These are phyloP conservation scores for Drosophila glabriapex DNA, from an alignment of 2,888 invertebrate species.

Conservation along the genomic window DNA sequence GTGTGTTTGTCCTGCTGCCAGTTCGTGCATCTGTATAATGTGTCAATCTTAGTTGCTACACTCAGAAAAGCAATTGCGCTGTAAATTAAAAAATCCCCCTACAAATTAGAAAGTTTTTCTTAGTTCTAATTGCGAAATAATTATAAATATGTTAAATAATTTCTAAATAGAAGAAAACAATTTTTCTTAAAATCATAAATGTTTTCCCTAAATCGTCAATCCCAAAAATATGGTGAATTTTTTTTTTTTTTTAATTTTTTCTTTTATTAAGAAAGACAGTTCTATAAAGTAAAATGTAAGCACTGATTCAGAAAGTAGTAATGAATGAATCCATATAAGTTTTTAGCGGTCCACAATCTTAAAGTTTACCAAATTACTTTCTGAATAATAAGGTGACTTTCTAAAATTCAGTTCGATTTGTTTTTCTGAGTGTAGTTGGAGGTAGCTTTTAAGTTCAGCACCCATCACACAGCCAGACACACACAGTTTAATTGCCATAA, in stretches of 20 bases:
- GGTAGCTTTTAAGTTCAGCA: conserved; percentile 16
- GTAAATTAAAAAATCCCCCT: rapidly evolving
- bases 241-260: neutral
- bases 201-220: neutral
- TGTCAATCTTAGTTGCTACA: neutral
- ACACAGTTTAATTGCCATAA: conserved; percentile 84
- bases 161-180: no score
- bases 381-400: neutral
- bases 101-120: neutral
- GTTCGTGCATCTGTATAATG: conserved; percentile 1
- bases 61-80: neutral
- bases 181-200: no score
- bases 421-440: neutral
- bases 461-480: conserved; percentile 19
- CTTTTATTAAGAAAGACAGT: neutral
- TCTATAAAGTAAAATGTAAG: neutral
- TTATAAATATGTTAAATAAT: no score
- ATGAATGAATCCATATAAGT: neutral
- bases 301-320: neutral
- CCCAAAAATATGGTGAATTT: rapidly evolving
- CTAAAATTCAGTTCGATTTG: neutral
- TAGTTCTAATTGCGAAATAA: no score
- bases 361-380: neutral
- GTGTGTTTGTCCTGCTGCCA: neutral
- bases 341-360: rapidly evolving